Evolutionary conservation across 2,797 vertebrate genomes (phyloP).

Genomic region (Gephyroberyx darwinii): DNA sequence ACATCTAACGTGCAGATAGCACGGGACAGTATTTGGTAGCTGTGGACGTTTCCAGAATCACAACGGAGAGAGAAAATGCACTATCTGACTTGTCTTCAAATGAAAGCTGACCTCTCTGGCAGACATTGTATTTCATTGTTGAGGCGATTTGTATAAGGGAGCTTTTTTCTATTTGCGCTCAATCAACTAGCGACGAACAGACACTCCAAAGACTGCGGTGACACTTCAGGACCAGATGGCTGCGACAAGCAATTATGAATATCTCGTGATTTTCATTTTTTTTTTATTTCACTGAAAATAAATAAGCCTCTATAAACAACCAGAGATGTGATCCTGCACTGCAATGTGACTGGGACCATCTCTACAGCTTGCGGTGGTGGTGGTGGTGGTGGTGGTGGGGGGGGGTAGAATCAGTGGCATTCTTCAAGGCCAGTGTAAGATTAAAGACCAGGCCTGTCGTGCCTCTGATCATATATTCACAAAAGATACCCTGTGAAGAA

Average conservation of each 20-base stretch:
- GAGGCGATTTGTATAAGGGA: slow-evolving; percentile 31
- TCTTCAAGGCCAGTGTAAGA: slow-evolving; percentile 81
- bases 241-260: slow-evolving; percentile 50
- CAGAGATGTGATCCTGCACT: slow-evolving; percentile 35
- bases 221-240: slow-evolving; percentile 33
- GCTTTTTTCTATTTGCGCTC: slow-evolving; percentile 43
- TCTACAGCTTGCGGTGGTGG: slow-evolving; percentile 65
- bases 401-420: slow-evolving; percentile 69
- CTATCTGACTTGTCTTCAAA: slow-evolving; percentile 27
- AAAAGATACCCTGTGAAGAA: slow-evolving; percentile 76
- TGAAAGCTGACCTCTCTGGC: slow-evolving; percentile 45
- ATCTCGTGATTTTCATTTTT: slow-evolving; percentile 1
- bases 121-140: slow-evolving; percentile 29
- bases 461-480: slow-evolving; percentile 81
- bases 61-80: slow-evolving; percentile 16
- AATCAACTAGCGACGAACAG: slow-evolving; percentile 44
- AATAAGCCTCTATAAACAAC: slow-evolving; percentile 51
- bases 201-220: slow-evolving; percentile 45
- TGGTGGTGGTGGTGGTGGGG: slow-evolving; percentile 11
- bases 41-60: slow-evolving; percentile 29
- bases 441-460: slow-evolving; percentile 75
- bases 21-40: slow-evolving; percentile 22
- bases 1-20: slow-evolving; percentile 12
- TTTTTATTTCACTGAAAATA: slow-evolving; percentile 28
- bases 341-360: slow-evolving; percentile 52